phyloP scores from a whole-genome alignment of 2,113 vertebrate species.

The Lasiurus cinereus region DNA sequence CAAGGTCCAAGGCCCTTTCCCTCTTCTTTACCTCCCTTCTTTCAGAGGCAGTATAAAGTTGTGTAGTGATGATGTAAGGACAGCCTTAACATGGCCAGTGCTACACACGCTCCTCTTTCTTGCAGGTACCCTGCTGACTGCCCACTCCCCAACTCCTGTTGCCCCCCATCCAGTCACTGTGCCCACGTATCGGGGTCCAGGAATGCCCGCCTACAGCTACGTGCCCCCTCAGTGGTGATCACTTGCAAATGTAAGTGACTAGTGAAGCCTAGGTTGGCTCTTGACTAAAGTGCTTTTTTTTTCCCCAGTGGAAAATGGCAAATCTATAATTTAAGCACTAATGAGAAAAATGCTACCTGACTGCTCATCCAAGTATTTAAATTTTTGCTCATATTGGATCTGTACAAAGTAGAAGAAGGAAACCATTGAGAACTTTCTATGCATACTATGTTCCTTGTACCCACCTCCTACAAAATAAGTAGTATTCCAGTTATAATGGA shows the following conservation, averaged over 20 bases:
- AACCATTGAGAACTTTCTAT: not conserved
- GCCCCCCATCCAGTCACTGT: constrained; percentile 95
- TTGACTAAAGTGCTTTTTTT: not conserved
- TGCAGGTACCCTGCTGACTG: constrained; percentile 95
- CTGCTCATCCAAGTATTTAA: not conserved
- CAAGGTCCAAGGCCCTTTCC: not conserved
- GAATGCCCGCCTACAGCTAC: constrained; percentile 98
- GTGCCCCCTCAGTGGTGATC: constrained; percentile 98
- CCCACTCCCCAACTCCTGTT: constrained; percentile 96
- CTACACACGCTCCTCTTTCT: constrained; percentile 58
- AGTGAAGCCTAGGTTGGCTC: not conserved
- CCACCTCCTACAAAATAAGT: not conserved
- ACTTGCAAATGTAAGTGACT: constrained; percentile 89
- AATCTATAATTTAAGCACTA: not conserved
- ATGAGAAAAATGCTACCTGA: not conserved
- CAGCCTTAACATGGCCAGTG: no score
- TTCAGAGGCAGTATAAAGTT: not conserved
- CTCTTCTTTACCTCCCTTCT: no score
- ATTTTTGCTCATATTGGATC: not conserved
- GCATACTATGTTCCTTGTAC: not conserved
- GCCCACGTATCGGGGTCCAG: constrained; percentile 96
- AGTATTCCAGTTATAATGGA: not conserved
- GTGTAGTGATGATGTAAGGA: no score
- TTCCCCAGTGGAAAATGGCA: not conserved
- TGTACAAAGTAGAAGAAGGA: not conserved